Evolutionary conservation across 2,113 vertebrate genomes (phyloP), one percentile per base, ranked within the genome.

Genomic region (Cromileptes altivelis): DNA sequence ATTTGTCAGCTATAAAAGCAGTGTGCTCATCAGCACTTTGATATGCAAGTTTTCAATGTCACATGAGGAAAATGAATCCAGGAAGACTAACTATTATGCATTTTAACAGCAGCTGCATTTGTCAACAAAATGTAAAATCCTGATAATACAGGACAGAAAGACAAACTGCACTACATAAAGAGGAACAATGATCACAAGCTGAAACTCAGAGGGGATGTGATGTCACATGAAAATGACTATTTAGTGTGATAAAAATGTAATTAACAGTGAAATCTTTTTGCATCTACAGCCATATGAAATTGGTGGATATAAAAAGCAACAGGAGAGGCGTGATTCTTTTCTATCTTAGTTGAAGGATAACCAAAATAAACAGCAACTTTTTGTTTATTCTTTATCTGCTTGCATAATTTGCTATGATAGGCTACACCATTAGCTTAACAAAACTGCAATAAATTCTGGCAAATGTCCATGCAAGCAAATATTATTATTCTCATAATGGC

Each of bases 401-500:
- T 21, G 6, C 49, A 69, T 55, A 74, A 81, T 62, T 9, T 42
- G 25, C 67, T 69, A 21, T 49, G 49, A 83, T 52, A 63, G 33
- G 30, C 18, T 23, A 19, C n/a, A 13, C 30, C 37, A 37, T 65
- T 49, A 67, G n/a, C 37, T 58, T 61, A 58, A 17, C 49, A 83
- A 69, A 64, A 63, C 49, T 40, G 37, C 7, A 25, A 85, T 78
- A 53, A 23, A 80, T 87, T 80, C n/a, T 70, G 21, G 45, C 72
- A 71, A 77, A 65, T 18, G 23, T 67, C 27, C 45, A 30, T 65
- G 25, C 47, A 73, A 70, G 33, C 23, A 55, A 68, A 80, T 72
- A 49, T 53, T 75, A 73, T 49, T 68, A 74, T 78, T 75, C 55
- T 84, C 57, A 60, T 77, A 63, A 82, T 50, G 53, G 63, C 56